phyloP scores from a whole-genome alignment of 1,140 invertebrate species.

The fruit fly (Drosophila melanogaster) region Release_6_plus_ISO1_MT NT_033777.3:23873501-23874000 shows the following conservation, averaged over 20 bases:
- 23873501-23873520: constrained; percentile 67
- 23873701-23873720: constrained; percentile 29
- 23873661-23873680: not conserved
- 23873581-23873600: constrained; percentile 80
- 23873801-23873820: constrained; percentile 1
- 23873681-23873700: not conserved
- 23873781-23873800: not conserved
- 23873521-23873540: constrained; percentile 16
- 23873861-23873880: constrained; percentile 33
- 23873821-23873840: constrained; percentile 29
- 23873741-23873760: constrained; percentile 50
- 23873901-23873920: constrained; percentile 48
- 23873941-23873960: constrained; percentile 14
- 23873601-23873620: constrained; percentile 80
- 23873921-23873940: constrained; percentile 15
- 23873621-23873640: constrained; percentile 44
- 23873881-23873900: constrained; percentile 50
- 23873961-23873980: constrained; percentile 10
- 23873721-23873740: constrained; percentile 43
- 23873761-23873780: constrained; percentile 21
- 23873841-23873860: constrained; percentile 40
- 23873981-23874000: too few species aligned
- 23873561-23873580: constrained; percentile 72
- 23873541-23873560: constrained; percentile 25
- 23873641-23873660: not conserved